Conservation (phyloP, 2,888 invertebrate genomes). For the Drosophila falleni region DNA sequence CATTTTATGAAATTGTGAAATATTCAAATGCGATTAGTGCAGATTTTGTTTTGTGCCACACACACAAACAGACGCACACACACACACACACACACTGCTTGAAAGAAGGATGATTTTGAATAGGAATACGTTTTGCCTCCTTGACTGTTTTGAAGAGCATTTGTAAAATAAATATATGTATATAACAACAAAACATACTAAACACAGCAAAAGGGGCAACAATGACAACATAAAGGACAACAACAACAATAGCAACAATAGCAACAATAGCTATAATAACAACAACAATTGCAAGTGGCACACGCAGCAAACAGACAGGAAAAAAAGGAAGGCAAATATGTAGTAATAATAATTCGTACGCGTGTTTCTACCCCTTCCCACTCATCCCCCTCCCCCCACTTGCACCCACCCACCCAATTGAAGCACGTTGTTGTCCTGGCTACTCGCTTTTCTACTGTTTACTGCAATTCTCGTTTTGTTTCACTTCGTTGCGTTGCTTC, state of each 20-base stretch:
- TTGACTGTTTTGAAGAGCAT: conserved; percentile 16
- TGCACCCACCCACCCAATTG: neutral
- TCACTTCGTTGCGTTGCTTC: neutral
- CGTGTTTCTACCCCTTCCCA: conserved; percentile 20
- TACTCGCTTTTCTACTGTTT: conserved; percentile 48
- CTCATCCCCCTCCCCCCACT: neutral
- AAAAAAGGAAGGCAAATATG: conserved; percentile 58
- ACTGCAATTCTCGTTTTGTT: conserved; percentile 47
- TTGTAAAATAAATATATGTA: conserved; percentile 44
- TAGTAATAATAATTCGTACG: conserved; percentile 70
- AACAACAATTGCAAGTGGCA: conserved; percentile 19
- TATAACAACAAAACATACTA: conserved; percentile 9
- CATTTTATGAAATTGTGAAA: conserved; percentile 39
- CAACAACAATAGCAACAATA: conserved; percentile 11
- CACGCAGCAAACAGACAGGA: conserved; percentile 31
- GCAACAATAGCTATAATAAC: conserved; percentile 1
- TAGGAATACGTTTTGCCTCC: conserved; percentile 30
- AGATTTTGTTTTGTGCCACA: conserved; percentile 54
- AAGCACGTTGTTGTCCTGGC: conserved; percentile 36
- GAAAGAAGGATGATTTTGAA: conserved; percentile 21
- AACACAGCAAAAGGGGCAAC: conserved; percentile 25
- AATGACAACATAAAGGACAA: conserved; percentile 4
- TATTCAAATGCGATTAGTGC: conserved; percentile 72
- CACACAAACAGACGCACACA: neutral
- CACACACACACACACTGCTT: conserved; percentile 1